Base-by-base conservation (phyloP, 1,140 invertebrate species). In the Yoshiicerus persimilis region DNA sequence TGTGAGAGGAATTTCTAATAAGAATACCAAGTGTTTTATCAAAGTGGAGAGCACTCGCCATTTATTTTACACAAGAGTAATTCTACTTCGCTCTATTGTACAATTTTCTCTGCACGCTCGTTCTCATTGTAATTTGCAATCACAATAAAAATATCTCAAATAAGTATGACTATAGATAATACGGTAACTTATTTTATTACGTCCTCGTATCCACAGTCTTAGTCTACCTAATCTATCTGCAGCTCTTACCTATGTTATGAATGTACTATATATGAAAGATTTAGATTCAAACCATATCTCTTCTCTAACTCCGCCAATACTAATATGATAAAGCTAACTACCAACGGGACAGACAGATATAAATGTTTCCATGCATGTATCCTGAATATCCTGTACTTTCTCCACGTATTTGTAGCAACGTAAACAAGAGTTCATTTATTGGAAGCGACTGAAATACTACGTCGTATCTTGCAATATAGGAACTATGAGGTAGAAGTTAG, bases 1-100 rank as follows among this genome's bases (percentile, higher is more conserved):
- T 38, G 75, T 80, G 75, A 80, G 75, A 34, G 32, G 75, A 80
- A 80, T 80, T 80, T 32, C 75, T 38, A 80, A 80, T 80, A 80
- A 34, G 75, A 36, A 36, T 80, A 20, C 34, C 13, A n/a, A 80
- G 34, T 80, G 75, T 80, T 80, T 56, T 80, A 80, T 80, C 32
- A 80, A 38, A n/a, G 27, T 36, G 75, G 32, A 30, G 32, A 38
- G 75, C 75, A 4, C 75, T 80, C 75, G 47, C 30, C 75, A 80
- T 80, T 56, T 38, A 80, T 80, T 80, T 80, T 80, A 80, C 75
- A 80, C 75, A 20, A 34, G 30, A 80, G 75, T 80, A 80, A 38
- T 38, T 80, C 30, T 13, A 36, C 20, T 77, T 20, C 20, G 16
- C 47, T 56, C 47, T 56, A n/a, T n/a, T n/a, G n/a, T n/a, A n/a